Base-by-base conservation (phyloP, 2,113 vertebrate genomes). In the Piaya cayana region DNA sequence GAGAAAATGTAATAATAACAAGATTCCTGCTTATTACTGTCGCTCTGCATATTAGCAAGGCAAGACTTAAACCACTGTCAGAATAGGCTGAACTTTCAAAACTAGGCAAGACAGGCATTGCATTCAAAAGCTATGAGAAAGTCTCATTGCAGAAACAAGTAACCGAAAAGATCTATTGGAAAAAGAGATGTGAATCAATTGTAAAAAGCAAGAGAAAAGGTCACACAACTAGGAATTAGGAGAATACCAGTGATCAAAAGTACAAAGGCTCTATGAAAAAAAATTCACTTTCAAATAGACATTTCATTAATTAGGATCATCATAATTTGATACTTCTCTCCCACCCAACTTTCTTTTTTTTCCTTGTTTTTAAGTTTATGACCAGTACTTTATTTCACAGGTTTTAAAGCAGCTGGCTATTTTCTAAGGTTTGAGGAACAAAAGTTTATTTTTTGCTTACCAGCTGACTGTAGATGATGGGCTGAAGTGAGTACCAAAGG, bases 91-190 rank as follows among this genome's bases (percentile, higher is more conserved):
- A 94, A 74, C 36, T 76, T 90, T 60, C 39, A 58, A 72, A 88
- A 72, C 70, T 30, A 89, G 58, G n/a, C 12, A 95, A 79, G 36
- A 7, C 15, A 85, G 42, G 55, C 7, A 47, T 52, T 36, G 2
- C 53, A 82, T 64, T 68, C 60, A 90, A 96, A 92, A 75, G 25
- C 49, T 67, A 64, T 7, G 32, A 52, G 79, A 67, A 91, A 90
- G 49, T 20, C 12, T 67, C 26, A 83, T 82, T 93, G 94, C 43
- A 93, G 77, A 96, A 96, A 84, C 34, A 95, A 52, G 37, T 86
- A 94, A 87, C n/a, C 42, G 49, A 71, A 92, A 89, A 63, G 37
- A 56, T 39, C 30, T 45, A 3, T 30, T 52, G 50, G n/a, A 86
- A 92, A 94, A 86, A 39, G 15, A 60, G 39, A 78, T 69, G 58